Base-by-base conservation (phyloP, 2,888 invertebrate genomes). In the Drosophila mimetica region DNA sequence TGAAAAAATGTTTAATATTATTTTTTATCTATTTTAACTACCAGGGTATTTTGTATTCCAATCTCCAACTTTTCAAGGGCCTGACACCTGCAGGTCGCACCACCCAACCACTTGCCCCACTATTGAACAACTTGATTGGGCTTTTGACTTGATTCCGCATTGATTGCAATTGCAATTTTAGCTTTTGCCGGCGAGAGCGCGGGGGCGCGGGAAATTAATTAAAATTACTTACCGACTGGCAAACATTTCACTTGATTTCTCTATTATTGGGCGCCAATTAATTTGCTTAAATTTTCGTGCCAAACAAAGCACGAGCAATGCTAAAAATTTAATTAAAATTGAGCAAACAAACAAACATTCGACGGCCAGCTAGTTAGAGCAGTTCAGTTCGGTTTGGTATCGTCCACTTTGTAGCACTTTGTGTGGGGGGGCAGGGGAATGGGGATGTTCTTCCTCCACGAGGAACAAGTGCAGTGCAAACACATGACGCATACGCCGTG, bases 271-370 rank as follows among this genome's bases (percentile, higher is more conserved):
- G 51, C 47, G 44, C 54, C 75, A 74, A 66, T 74, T 54, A 67
- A 70, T 64, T 65, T 71, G 58, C 71, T 79, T 85, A 51, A 69
- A 79, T 76, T 85, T 82, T 79, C 59, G 42, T 60, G 53, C 74
- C 54, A 63, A 50, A 55, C 47, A 69, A 44, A 66, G 52, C 53
- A 61, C 42, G 59, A 50, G 74, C 75, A 63, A 79, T 67, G 83
- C 77, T 72, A 75, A 66, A 72, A 86, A 81, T 81, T 79, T 86
- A 81, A 86, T 81, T 81, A 86, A 81, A 81, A 83, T 75, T 64
- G 52, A 53, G 57, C 48, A 73, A 48, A 63, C 67, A 72, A 58
- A 73, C 53, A 72, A 48, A 53, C 44, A 53, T 20, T 44, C 53
- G 61, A 50, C 37, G 46, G 50, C 34, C 22, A 25, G 50, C 25